Conservation (phyloP, 2,797 vertebrate genomes). For the Leucoraja ocellata region DNA sequence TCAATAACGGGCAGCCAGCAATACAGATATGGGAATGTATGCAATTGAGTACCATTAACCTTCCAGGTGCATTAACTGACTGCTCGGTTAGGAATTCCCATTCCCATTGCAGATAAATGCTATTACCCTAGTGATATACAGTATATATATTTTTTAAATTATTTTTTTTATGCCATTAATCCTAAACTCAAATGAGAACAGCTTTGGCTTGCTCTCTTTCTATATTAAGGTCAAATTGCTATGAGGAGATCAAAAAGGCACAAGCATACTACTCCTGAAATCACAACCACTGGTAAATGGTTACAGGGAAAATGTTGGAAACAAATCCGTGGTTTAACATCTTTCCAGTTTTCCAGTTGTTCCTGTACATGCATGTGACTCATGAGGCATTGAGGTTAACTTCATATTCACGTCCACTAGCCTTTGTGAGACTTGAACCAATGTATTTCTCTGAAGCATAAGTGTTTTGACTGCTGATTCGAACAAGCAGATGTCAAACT, state of each 20-base stretch:
- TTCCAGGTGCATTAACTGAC: neutral
- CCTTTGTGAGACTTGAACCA: neutral
- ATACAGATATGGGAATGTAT: neutral
- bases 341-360: too few species aligned
- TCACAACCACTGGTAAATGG: neutral
- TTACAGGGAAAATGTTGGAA: neutral
- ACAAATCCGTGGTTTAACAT: neutral
- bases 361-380: neutral
- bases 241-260: neutral
- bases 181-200: neutral
- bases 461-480: neutral
- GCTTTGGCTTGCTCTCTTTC: neutral
- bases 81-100: neutral
- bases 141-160: neutral
- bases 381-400: neutral
- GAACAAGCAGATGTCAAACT: neutral
- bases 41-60: too few species aligned
- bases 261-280: neutral
- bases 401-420: neutral
- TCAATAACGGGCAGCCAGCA: neutral
- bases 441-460: neutral
- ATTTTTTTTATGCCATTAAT: neutral
- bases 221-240: neutral
- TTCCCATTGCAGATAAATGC: neutral
- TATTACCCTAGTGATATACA: neutral